Conservation (phyloP, 92 coral and sea anemone species). For the Porites rus region DNA sequence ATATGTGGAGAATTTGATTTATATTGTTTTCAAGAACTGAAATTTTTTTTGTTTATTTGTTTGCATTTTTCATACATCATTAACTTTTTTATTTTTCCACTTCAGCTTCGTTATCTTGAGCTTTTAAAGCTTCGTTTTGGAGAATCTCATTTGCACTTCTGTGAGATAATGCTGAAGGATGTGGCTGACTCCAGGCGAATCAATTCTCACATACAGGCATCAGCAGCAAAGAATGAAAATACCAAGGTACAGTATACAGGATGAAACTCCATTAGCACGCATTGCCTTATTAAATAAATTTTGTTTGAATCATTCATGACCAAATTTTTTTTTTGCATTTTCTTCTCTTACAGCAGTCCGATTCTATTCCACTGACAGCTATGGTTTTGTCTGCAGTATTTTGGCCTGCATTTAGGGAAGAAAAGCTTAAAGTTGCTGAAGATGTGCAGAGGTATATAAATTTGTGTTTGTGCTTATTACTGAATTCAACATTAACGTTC, state of each 20-base stretch:
- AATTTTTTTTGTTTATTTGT: too few relatives aligned
- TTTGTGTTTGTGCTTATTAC: too few relatives aligned
- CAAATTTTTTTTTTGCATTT: background rate
- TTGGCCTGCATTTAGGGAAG: constrained; percentile 98
- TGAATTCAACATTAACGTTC: too few relatives aligned
- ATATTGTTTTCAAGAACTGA: too few relatives aligned
- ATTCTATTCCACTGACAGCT: constrained; percentile 83
- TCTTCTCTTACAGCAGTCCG: constrained; percentile 56
- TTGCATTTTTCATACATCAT: background rate
- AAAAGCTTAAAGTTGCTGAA: constrained; percentile 90
- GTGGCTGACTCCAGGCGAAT: constrained; percentile 96
- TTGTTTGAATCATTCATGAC: background rate
- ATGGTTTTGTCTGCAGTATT: constrained; percentile 98
- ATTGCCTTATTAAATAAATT: too few relatives aligned
- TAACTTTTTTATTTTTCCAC: background rate
- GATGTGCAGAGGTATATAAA: constrained; percentile 78
- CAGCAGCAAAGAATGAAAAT: constrained; percentile 5
- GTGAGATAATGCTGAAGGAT: constrained; percentile 98
- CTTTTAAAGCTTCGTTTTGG: constrained; percentile 97
- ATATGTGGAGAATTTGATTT: too few relatives aligned
- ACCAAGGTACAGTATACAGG: constrained; percentile 2
- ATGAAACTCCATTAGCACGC: too few relatives aligned
- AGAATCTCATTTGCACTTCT: constrained; percentile 97
- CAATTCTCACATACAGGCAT: constrained; percentile 89
- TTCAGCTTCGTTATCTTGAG: constrained; percentile 95